Evolutionary conservation across 2,113 vertebrate species (phyloP).

Genomic region (Accipiter cooperii): DNA sequence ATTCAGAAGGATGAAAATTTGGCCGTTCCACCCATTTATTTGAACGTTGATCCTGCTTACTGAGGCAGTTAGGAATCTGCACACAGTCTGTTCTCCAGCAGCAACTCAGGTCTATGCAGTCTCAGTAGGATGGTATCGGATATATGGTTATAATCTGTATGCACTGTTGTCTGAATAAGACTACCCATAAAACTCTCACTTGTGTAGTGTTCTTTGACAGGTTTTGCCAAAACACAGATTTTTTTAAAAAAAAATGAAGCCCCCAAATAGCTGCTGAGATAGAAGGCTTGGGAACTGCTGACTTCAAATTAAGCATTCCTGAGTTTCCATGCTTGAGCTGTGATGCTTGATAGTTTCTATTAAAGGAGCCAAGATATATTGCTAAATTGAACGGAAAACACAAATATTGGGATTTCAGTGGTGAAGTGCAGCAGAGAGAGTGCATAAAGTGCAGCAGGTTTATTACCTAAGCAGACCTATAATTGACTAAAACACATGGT

Average conservation of each 20-base stretch:
- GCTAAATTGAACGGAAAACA: background rate
- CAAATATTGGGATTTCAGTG: background rate
- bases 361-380: background rate
- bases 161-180: background rate
- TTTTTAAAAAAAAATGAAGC: background rate
- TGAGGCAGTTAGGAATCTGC: background rate
- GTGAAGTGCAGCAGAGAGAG: background rate
- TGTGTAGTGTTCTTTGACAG: background rate
- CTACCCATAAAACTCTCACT: background rate
- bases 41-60: background rate
- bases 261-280: background rate
- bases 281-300: background rate
- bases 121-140: background rate
- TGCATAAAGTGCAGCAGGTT: background rate
- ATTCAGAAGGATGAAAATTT: background rate
- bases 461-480: background rate
- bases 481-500: background rate
- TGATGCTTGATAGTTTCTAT: background rate
- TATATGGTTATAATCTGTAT: background rate
- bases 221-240: background rate
- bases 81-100: background rate
- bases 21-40: background rate
- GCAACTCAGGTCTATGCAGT: accelerated
- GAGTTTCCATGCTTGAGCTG: background rate
- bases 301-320: background rate